Percentiles rank a stretch among this genome's conserved stretches.
Evolutionary conservation across 1,140 invertebrate species (phyloP).

Genomic region (Megalopta genalis): DNA sequence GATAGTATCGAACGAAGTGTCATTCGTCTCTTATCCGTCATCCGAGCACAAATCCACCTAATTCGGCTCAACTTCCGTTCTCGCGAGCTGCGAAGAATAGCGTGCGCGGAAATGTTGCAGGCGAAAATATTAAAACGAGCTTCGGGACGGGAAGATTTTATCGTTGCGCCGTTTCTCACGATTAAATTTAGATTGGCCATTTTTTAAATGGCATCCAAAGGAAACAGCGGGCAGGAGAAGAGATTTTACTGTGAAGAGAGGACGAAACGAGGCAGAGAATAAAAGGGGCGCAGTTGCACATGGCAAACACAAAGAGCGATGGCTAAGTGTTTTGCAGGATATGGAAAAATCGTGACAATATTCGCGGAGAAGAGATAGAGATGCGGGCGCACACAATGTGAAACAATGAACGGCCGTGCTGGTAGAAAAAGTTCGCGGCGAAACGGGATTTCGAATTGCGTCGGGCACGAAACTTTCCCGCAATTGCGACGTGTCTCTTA

Average conservation of each 20-base stretch:
- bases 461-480: constrained; percentile 1
- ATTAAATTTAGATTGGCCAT: not conserved
- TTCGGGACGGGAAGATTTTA: too few species aligned
- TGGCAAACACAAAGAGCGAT: not conserved
- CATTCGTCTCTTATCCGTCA: too few species aligned
- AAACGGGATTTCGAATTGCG: not conserved
- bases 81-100: too few species aligned
- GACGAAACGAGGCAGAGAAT: not conserved
- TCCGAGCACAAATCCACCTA: too few species aligned
- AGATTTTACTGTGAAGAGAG: not conserved
- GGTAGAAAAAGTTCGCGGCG: not conserved
- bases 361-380: not conserved
- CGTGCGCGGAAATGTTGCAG: too few species aligned
- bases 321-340: not conserved
- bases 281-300: not conserved
- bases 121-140: too few species aligned
- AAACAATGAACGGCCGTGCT: not conserved
- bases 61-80: too few species aligned
- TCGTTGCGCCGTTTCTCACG: not conserved
- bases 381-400: not conserved
- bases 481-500: constrained; percentile 8
- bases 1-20: too few species aligned
- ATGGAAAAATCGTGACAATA: not conserved
- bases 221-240: not conserved
- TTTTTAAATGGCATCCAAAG: too few species aligned